Percentiles rank a stretch among this genome's conserved stretches.
These are phyloP conservation scores for Bos indicus DNA, from an alignment of 2,113 vertebrate genomes.

Conservation along the genomic window DNA sequence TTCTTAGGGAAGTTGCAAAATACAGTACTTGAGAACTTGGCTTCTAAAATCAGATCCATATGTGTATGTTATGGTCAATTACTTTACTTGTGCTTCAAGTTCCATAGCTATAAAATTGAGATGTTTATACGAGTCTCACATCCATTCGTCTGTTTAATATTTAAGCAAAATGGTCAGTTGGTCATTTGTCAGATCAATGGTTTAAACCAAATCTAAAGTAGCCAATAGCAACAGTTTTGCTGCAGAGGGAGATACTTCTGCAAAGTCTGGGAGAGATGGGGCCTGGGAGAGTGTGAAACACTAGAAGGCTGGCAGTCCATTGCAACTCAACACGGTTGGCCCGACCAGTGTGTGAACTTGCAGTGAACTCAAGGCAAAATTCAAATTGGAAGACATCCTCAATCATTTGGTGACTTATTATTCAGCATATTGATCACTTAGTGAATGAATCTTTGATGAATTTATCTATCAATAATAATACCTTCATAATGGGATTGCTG, in stretches of 20 bases:
- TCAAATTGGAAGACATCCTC: not conserved
- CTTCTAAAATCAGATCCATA: not conserved
- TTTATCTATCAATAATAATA: not conserved
- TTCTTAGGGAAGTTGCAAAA: not conserved
- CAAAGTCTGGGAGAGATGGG: not conserved
- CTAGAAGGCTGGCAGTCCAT: rapidly evolving
- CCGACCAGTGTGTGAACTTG: not conserved
- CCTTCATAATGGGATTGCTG: not conserved
- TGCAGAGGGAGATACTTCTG: not conserved
- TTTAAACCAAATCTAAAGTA: not conserved
- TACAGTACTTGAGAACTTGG: not conserved
- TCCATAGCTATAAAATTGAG: not conserved
- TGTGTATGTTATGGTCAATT: not conserved
- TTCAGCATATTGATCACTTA: not conserved
- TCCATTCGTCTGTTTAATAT: not conserved
- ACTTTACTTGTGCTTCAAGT: not conserved
- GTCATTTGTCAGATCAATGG: not conserved
- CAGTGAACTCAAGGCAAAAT: not conserved
- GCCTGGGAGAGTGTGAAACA: not conserved
- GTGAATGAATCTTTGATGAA: not conserved
- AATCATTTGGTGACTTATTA: not conserved
- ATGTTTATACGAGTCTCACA: not conserved
- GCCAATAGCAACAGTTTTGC: not conserved
- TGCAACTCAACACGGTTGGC: no score
- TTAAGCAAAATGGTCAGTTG: not conserved